Conservation (phyloP, 2,113 vertebrate genomes). For the Turnix velox region DNA sequence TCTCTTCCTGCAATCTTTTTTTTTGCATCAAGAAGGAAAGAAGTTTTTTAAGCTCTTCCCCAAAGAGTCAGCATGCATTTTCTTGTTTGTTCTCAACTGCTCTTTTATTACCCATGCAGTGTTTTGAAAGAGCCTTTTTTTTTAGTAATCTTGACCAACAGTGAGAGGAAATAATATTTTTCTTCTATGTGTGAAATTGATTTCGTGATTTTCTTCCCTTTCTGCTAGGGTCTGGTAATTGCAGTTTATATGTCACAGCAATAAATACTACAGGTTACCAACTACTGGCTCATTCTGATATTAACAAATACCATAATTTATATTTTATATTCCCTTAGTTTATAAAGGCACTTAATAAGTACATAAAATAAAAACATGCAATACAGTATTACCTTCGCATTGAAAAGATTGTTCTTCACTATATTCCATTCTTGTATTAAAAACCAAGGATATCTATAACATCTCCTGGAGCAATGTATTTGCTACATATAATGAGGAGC, state of each 20-base stretch:
- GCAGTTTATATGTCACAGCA: neutral
- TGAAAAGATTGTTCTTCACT: neutral
- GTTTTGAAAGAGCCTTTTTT: slow-evolving; percentile 11
- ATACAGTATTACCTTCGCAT: neutral
- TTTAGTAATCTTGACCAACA: neutral
- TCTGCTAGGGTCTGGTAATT: neutral
- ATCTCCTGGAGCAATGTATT: neutral
- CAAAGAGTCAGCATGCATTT: neutral
- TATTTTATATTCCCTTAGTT: neutral
- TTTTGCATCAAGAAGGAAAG: neutral
- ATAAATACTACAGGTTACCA: neutral
- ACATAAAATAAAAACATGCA: neutral
- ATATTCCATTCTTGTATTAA: neutral
- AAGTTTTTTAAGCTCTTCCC: neutral
- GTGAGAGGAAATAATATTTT: slow-evolving; percentile 35
- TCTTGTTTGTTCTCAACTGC: neutral
- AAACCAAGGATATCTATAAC: neutral
- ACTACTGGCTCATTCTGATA: neutral
- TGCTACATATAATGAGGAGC: neutral
- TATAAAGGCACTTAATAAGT: neutral
- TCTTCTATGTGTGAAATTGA: slow-evolving; percentile 13
- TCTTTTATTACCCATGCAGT: neutral
- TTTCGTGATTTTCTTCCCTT: neutral
- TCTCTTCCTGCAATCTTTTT: neutral
- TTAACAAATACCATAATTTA: neutral